Evolutionary conservation across 2,113 vertebrate genomes (phyloP), one percentile per base, ranked within the genome.

Genomic region (Emydocephalus ijimae): DNA sequence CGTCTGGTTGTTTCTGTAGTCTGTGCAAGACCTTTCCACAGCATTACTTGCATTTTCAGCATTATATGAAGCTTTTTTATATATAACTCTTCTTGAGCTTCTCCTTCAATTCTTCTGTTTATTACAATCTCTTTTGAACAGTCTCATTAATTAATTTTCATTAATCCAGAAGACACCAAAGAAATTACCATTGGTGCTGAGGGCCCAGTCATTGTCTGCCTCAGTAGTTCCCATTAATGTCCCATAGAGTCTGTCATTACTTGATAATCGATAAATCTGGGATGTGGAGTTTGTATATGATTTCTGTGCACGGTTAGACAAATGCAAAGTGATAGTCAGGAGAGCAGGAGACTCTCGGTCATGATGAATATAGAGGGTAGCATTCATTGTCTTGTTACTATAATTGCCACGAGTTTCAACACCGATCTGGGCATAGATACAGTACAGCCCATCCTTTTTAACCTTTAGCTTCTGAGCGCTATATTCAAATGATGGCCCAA

Each of bases 341-440:
- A 7, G 1, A 14, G 10, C 14, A 20, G 6, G 3, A 15, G 48
- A 48, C 3, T 48, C 4, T 2, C 52, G 52, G 12, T 7, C 29
- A 14, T 23, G 34, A 26, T 92, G 12, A 50, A 94, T 26, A 3
- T 14, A 86, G 59, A 95, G 6, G 18, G 29, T 59, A 10, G 64
- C 48, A 0, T 18, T 52, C 7, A 26, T 45, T 9, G 29, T 0
- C n/a, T 91, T 24, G 1, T 21, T 1, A 23, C 15, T 54, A 4
- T 7, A 0, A 18, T 1, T 0, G 0, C 0, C 1, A 1, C 23
- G 39, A 69, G 1, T 50, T 29, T 39, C 48, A 7, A 90, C 59
- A n/a, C 45, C 20, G 2, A 95, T 55, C 88, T 94, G 93, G 24
- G 90, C 91, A 14, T 57, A 94, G 29, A 95, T 74, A 34, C 48